A percentile compares a stretch with the other conserved stretches of the same genome.
Conservation (phyloP, 2,888 invertebrate species). For the Sturmia bella region DNA sequence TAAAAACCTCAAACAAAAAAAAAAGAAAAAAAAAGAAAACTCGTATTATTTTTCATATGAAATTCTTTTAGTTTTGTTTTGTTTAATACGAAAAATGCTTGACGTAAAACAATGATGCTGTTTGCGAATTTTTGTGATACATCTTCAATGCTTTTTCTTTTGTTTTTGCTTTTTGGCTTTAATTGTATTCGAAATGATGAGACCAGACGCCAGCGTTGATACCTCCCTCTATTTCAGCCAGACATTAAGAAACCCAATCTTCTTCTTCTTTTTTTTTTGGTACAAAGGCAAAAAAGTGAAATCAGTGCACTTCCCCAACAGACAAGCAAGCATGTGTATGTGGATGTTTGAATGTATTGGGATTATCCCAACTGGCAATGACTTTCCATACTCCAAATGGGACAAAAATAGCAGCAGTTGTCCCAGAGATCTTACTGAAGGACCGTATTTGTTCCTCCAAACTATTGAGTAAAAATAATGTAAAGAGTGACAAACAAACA, state of each 20-base stretch:
- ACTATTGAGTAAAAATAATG: too few relatives aligned
- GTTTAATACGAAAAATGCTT: conserved; percentile 24
- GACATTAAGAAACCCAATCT: conserved; percentile 52
- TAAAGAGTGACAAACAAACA: too few relatives aligned
- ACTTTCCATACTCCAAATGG: too few relatives aligned
- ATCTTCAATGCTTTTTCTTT: conserved; percentile 32
- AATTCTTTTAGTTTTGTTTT: conserved; percentile 34
- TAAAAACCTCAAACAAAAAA: conserved; percentile 38
- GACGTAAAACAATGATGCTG: conserved; percentile 52
- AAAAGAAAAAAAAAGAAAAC: conserved; percentile 24
- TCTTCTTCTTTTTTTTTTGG: too few relatives aligned
- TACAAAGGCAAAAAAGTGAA: neutral
- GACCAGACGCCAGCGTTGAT: conserved; percentile 63
- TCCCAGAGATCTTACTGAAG: too few relatives aligned
- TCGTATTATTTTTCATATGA: conserved; percentile 55
- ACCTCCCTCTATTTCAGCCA: conserved; percentile 64
- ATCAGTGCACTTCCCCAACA: neutral
- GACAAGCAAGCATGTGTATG: too few relatives aligned
- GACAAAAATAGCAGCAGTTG: too few relatives aligned
- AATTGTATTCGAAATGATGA: conserved; percentile 57
- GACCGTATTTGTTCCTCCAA: too few relatives aligned
- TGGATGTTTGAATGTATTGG: too few relatives aligned
- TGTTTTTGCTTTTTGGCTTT: conserved; percentile 29
- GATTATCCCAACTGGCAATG: too few relatives aligned
- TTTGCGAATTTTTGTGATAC: conserved; percentile 63